phyloP scores from a whole-genome alignment of 2,113 vertebrate genomes.

The Falco punctatus region DNA sequence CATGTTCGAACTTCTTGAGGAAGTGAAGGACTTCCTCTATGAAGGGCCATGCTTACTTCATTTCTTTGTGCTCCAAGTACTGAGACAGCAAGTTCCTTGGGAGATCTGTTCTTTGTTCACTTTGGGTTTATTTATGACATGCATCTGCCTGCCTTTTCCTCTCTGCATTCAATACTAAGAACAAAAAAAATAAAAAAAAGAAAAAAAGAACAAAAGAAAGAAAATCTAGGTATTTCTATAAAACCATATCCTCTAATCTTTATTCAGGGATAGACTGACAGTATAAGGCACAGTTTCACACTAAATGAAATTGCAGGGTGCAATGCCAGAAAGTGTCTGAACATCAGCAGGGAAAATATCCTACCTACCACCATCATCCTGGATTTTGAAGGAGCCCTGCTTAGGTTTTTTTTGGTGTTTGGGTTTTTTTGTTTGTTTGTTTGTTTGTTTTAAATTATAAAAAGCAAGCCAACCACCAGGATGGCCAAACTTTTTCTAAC shows the following conservation, averaged over 20 bases:
- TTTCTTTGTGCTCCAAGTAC: conserved; percentile 58
- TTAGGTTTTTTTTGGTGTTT: neutral
- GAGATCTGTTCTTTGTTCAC: conserved; percentile 61
- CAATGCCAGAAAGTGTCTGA: neutral
- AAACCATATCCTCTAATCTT: neutral
- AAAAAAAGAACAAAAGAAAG: neutral
- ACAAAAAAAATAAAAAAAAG: neutral
- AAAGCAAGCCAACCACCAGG: neutral
- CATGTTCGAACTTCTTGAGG: conserved; percentile 59
- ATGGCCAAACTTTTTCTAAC: neutral
- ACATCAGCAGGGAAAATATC: neutral
- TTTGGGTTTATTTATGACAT: conserved; percentile 53
- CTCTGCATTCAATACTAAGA: conserved; percentile 2
- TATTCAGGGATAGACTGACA: neutral
- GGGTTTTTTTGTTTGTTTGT: too few species aligned
- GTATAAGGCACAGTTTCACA: neutral
- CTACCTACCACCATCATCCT: neutral
- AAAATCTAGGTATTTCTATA: neutral
- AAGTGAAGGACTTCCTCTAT: conserved; percentile 69
- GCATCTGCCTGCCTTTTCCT: conserved; percentile 57
- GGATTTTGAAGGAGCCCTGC: neutral
- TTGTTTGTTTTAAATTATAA: neutral
- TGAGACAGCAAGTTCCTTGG: conserved; percentile 58
- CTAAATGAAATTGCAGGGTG: neutral
- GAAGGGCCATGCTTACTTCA: conserved; percentile 48